Percentiles rank a stretch among this genome's conserved stretches.
Conservation (phyloP, 2,888 invertebrate species). For the Nemoura dubitans region DNA sequence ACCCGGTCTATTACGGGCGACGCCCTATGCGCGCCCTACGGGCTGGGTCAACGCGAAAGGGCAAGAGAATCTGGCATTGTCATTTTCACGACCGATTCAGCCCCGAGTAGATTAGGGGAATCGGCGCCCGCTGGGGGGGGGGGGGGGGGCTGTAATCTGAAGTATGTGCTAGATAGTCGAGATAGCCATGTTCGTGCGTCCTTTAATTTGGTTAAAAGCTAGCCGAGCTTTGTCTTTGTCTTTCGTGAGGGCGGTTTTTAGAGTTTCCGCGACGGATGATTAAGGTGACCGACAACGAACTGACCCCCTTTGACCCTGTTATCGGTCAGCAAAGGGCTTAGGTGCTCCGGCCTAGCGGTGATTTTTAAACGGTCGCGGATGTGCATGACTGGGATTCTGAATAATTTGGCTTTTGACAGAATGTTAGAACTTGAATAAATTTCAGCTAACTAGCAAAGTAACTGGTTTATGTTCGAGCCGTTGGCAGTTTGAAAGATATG, state of each 20-base stretch:
- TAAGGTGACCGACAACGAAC: background rate
- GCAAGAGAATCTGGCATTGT: background rate
- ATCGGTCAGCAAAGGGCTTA: background rate
- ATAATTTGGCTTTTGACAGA: no score
- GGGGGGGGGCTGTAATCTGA: background rate
- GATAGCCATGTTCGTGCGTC: background rate
- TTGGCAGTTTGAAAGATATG: no score
- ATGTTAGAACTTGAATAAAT: no score
- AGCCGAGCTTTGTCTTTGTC: background rate
- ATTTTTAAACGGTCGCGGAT: no score
- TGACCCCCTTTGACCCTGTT: background rate
- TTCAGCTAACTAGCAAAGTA: no score
- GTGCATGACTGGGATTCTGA: no score
- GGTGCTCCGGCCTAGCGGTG: no score
- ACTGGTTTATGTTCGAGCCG: no score
- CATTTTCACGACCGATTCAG: background rate
- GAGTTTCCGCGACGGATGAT: background rate
- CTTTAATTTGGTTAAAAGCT: background rate
- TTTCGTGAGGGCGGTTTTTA: background rate
- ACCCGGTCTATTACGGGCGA: background rate
- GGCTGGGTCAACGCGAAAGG: background rate
- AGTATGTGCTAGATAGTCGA: background rate
- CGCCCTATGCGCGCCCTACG: background rate
- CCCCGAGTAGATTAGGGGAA: background rate
- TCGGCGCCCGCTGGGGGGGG: no score